phyloP scores from a whole-genome alignment of 2,113 vertebrate species.

The Hemichromis elongatus region DNA sequence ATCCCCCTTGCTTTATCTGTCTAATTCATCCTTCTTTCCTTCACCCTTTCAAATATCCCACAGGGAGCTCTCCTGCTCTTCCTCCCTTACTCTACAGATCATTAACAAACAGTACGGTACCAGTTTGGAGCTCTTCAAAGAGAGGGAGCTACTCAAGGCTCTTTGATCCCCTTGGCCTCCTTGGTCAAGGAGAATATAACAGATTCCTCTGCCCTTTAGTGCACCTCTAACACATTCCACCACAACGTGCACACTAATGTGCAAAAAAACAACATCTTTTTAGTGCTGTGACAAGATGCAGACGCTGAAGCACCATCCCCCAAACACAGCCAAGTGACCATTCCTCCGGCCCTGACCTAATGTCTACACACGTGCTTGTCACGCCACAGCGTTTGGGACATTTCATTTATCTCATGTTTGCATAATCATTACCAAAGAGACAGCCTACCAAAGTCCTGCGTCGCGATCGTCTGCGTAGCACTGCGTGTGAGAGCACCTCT shows the following conservation, averaged over 20 bases:
- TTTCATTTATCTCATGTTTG: conserved; percentile 51
- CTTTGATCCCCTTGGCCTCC: conserved; percentile 65
- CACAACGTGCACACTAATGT: conserved; percentile 23
- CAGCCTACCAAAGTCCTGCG: conserved; percentile 29
- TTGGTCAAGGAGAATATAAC: conserved; percentile 50
- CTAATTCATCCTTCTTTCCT: conserved; percentile 42
- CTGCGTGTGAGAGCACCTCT: neutral
- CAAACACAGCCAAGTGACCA: neutral
- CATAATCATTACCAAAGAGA: conserved; percentile 21
- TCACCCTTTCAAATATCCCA: conserved; percentile 43
- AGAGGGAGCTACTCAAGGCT: conserved; percentile 16
- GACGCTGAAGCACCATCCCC: neutral
- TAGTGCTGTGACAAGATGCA: conserved; percentile 26
- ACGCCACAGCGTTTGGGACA: neutral
- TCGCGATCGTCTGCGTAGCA: neutral
- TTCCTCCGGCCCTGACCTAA: neutral
- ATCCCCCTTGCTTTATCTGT: conserved; percentile 22
- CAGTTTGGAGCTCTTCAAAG: conserved; percentile 65
- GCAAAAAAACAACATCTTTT: conserved; percentile 2
- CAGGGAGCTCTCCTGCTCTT: conserved; percentile 41
- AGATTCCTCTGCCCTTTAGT: neutral
- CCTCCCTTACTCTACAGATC: conserved; percentile 53
- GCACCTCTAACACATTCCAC: conserved; percentile 19
- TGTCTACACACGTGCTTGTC: neutral
- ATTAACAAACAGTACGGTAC: conserved; percentile 57